A percentile compares a stretch with the other conserved stretches of the same genome.
These are phyloP conservation scores for Bibio marci DNA, from an alignment of 2,888 invertebrate genomes.

Conservation along the genomic window DNA sequence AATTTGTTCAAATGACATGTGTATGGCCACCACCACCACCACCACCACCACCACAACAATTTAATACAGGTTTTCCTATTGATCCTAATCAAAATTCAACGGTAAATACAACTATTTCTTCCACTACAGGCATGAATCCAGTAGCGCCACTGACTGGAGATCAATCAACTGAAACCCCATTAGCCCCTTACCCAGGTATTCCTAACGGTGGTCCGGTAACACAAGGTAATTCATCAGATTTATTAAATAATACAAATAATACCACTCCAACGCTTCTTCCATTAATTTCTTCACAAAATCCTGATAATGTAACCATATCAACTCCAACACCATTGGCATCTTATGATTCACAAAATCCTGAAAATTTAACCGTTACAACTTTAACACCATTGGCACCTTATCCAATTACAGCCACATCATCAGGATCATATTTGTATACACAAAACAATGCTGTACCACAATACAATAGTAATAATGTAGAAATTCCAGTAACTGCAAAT, in stretches of 20 bases:
- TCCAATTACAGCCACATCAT: background rate
- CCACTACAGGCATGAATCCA: background rate
- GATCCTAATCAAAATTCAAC: background rate
- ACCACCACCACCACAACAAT: conserved; percentile 5
- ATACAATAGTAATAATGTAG: too few relatives aligned
- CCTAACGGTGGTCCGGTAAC: too few relatives aligned
- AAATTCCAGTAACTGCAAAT: conserved; percentile 1
- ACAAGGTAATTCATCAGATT: too few relatives aligned
- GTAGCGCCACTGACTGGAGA: background rate
- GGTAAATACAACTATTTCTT: background rate
- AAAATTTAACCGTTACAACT: too few relatives aligned
- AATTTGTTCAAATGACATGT: conserved; percentile 6
- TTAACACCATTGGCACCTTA: background rate
- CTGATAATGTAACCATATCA: too few relatives aligned
- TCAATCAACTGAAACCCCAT: too few relatives aligned
- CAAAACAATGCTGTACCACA: background rate
- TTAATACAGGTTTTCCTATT: background rate
- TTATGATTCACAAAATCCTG: too few relatives aligned
- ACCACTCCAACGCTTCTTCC: too few relatives aligned
- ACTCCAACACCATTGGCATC: too few relatives aligned
- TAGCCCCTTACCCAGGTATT: too few relatives aligned
- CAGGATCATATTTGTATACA: background rate
- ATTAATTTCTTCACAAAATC: too few relatives aligned
- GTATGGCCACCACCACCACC: conserved; percentile 12
- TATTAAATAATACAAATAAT: too few relatives aligned